phyloP scores from a whole-genome alignment of 2,888 invertebrate species.

The Caenorhabditis uteleia region DNA sequence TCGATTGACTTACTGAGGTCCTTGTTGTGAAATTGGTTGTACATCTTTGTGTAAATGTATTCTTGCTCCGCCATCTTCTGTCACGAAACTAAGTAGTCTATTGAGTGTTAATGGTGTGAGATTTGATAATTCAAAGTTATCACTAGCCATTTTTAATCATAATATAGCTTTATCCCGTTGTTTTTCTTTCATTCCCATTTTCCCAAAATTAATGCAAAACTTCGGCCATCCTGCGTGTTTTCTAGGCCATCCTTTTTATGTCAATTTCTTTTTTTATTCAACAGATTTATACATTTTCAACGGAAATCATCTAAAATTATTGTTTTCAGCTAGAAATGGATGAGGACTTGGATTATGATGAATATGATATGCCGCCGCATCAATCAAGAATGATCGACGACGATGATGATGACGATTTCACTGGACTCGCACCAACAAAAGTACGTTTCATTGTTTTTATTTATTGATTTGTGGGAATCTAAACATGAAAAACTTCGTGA shows the following conservation, averaged over 20 bases:
- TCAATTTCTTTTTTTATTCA: background rate
- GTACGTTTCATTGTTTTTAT: too few species aligned
- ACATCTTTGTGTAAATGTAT: background rate
- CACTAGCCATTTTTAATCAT: too few species aligned
- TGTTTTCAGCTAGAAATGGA: constrained; percentile 1
- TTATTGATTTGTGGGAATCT: too few species aligned
- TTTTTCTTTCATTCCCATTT: too few species aligned
- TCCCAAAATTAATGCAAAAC: background rate
- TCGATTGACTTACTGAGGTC: constrained; percentile 18
- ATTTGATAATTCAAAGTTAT: too few species aligned
- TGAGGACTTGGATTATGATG: constrained; percentile 4
- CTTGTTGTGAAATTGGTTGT: constrained; percentile 26
- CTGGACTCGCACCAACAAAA: too few species aligned
- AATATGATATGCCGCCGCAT: too few species aligned
- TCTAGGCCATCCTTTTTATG: background rate
- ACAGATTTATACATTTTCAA: background rate
- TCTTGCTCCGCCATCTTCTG: background rate
- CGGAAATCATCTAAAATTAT: background rate
- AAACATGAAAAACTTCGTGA: too few species aligned
- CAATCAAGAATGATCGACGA: too few species aligned
- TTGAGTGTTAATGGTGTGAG: background rate
- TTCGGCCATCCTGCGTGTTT: background rate
- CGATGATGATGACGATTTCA: background rate
- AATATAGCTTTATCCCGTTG: too few species aligned
- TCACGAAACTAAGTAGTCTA: background rate